Percentiles rank a stretch among this genome's conserved stretches.
These are phyloP conservation scores for Ctenomys sociabilis DNA, from an alignment of 2,113 vertebrate species.

Conservation along the genomic window DNA sequence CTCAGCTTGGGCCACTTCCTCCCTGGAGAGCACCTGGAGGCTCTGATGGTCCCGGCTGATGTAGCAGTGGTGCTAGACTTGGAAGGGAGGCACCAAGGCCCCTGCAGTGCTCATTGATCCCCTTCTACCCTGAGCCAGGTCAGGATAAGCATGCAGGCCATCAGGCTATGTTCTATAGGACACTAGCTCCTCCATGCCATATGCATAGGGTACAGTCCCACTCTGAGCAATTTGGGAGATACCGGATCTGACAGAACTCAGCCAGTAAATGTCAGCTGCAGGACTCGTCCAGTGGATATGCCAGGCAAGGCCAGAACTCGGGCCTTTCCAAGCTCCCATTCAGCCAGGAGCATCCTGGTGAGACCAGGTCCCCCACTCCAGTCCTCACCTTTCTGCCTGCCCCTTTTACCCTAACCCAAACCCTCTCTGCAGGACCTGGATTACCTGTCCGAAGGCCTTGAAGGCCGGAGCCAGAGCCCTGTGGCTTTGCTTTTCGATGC, in stretches of 20 bases:
- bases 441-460: conserved; percentile 90
- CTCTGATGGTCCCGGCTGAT: neutral
- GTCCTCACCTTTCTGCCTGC: neutral
- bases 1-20: neutral
- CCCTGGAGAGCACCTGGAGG: neutral
- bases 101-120: neutral
- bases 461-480: conserved; percentile 87
- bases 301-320: rapidly evolving
- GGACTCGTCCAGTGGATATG: neutral
- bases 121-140: rapidly evolving
- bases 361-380: neutral
- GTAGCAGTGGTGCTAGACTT: neutral
- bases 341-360: neutral
- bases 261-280: neutral
- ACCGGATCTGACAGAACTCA: neutral
- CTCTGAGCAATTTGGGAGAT: neutral
- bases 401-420: neutral
- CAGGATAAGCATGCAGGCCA: neutral
- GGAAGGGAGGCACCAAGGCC: neutral
- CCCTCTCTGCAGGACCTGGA: conserved; percentile 85
- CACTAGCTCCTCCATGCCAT: rapidly evolving
- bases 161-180: neutral
- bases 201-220: neutral
- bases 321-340: neutral
- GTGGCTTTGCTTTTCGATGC: conserved; percentile 89